Evolutionary conservation across 2,888 invertebrate species (phyloP).

Genomic region (Phyto melanocephala): DNA sequence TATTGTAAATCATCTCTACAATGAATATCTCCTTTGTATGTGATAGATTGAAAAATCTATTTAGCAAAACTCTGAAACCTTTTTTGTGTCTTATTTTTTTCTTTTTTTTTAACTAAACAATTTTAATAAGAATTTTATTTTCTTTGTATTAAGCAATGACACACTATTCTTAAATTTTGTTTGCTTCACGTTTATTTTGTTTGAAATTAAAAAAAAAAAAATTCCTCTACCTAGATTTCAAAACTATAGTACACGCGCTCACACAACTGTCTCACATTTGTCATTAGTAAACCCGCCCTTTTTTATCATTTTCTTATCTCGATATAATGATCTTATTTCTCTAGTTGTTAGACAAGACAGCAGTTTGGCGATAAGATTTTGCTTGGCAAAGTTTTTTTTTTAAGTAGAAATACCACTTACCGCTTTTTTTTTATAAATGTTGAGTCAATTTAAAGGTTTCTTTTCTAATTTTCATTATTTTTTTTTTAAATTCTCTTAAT

Average conservation of each 20-base stretch:
- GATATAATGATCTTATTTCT: neutral
- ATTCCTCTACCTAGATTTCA: neutral
- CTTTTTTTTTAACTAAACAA: neutral
- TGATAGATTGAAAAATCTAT: too few relatives aligned
- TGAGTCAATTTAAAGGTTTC: too few relatives aligned
- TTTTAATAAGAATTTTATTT: neutral
- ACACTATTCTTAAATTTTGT: too few relatives aligned
- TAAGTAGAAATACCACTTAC: too few relatives aligned
- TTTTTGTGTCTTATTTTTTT: too few relatives aligned
- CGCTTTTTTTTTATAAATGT: too few relatives aligned
- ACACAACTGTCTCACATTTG: slow-evolving; percentile 7
- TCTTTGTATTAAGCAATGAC: neutral
- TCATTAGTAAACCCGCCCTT: neutral
- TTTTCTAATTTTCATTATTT: too few relatives aligned
- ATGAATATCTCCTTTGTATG: too few relatives aligned
- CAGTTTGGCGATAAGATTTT: neutral
- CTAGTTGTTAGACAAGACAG: neutral
- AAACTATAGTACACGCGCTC: neutral
- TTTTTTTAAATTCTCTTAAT: too few relatives aligned
- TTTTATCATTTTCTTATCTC: neutral
- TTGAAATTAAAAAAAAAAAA: neutral
- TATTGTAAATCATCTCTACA: too few relatives aligned
- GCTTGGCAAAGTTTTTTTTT: neutral
- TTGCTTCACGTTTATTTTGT: too few relatives aligned
- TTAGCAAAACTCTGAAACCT: too few relatives aligned